These are phyloP conservation scores for Dexiosoma caninum DNA, from an alignment of 2,888 invertebrate species.

Conservation along the genomic window DNA sequence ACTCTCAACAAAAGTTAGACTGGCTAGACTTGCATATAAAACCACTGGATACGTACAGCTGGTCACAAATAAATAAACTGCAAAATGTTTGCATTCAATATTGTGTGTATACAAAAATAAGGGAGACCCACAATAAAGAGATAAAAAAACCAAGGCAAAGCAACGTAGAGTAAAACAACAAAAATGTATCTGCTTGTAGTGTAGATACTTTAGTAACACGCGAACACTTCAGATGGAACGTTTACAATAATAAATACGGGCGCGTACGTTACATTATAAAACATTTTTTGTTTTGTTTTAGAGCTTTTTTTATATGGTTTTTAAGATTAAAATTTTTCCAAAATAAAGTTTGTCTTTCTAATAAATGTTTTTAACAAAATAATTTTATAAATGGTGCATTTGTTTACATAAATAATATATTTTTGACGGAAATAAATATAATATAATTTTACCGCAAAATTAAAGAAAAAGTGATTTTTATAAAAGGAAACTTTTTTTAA, in stretches of 20 bases:
- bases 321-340: constrained; percentile 2
- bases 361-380: constrained; percentile 20
- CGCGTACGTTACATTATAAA: constrained; percentile 56
- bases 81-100: background rate
- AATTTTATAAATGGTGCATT: constrained; percentile 19
- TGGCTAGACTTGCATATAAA: background rate
- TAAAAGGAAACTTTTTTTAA: background rate
- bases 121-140: background rate
- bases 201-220: constrained; percentile 74
- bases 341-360: constrained; percentile 1
- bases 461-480: constrained; percentile 15
- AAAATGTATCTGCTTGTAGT: constrained; percentile 74
- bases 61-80: background rate
- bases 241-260: constrained; percentile 65
- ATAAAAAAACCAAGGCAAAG: constrained; percentile 3
- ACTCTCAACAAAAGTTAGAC: constrained; percentile 22
- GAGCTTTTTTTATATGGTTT: background rate
- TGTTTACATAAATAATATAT: background rate
- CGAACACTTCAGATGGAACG: constrained; percentile 73
- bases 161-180: constrained; percentile 62
- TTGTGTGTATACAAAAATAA: too few species aligned
- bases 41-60: background rate
- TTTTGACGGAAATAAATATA: background rate
- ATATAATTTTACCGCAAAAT: background rate
- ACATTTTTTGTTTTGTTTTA: constrained; percentile 16